These are phyloP conservation scores for Sebastes variabilis DNA, from an alignment of 2,797 vertebrate genomes.

Conservation along the genomic window DNA sequence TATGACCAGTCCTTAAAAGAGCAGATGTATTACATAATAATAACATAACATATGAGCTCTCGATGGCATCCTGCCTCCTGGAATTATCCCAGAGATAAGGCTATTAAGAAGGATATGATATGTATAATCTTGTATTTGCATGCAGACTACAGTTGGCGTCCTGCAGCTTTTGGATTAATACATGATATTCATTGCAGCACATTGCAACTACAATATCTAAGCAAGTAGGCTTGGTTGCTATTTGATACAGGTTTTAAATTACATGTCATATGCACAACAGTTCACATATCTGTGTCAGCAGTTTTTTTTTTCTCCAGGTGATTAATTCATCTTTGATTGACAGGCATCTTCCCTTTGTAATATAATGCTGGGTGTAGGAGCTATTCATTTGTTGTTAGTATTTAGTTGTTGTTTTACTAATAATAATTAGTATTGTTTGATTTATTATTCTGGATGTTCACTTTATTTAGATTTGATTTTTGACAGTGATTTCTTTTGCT, in stretches of 20 bases:
- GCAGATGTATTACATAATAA: conserved; percentile 59
- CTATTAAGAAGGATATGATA: conserved; percentile 51
- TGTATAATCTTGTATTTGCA: conserved; percentile 23
- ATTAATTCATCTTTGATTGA: not conserved
- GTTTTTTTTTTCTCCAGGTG: not conserved
- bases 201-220: not conserved
- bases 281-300: not conserved
- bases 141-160: not conserved
- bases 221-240: not conserved
- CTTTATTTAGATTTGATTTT: too few relatives aligned
- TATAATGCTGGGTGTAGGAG: too few relatives aligned
- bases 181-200: not conserved
- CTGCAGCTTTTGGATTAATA: not conserved
- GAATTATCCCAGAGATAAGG: conserved; percentile 26
- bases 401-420: too few relatives aligned
- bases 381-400: too few relatives aligned
- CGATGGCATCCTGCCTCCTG: conserved; percentile 27
- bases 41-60: conserved; percentile 44
- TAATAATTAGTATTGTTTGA: too few relatives aligned
- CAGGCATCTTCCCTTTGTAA: not conserved
- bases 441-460: too few relatives aligned
- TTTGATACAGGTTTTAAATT: not conserved
- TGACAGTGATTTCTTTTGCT: too few relatives aligned
- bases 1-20: conserved; percentile 40
- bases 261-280: not conserved